A percentile compares a stretch with the other conserved stretches of the same genome.
Conservation (phyloP, 2,113 vertebrate species). For the Arenaria interpres region DNA sequence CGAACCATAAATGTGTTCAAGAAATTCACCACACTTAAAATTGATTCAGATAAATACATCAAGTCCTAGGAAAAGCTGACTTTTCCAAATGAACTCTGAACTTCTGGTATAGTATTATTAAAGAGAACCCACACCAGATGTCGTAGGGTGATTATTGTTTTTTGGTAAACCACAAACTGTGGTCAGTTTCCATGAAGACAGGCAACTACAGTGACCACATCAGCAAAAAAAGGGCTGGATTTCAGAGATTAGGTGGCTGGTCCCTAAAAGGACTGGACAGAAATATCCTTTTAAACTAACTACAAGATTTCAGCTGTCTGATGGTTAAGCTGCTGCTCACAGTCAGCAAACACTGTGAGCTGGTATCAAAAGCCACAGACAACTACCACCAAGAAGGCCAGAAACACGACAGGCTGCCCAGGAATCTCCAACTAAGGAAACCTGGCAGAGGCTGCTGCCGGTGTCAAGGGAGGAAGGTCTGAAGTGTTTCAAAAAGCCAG, state of each 20-base stretch:
- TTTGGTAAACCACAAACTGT: not conserved
- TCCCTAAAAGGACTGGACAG: accelerated
- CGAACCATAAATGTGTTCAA: accelerated
- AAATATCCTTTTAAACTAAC: not conserved
- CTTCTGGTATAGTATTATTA: not conserved
- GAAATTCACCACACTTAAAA: not conserved
- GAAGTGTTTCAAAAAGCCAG: not conserved
- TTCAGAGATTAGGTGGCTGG: not conserved
- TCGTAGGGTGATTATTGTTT: not conserved
- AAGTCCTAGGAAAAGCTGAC: not conserved
- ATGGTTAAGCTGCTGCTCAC: not conserved
- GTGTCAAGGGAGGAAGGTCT: not conserved
- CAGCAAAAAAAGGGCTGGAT: not conserved
- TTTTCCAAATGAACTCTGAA: not conserved
- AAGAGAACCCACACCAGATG: not conserved
- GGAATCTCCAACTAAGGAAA: not conserved
- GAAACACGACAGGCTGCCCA: not conserved
- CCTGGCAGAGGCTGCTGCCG: not conserved
- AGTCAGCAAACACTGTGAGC: not conserved
- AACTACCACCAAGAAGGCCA: not conserved
- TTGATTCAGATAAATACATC: not conserved
- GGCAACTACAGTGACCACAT: not conserved
- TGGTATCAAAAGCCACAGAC: not conserved
- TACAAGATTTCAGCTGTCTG: not conserved
- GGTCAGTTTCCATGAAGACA: not conserved